A percentile compares a stretch with the other conserved stretches of the same genome.
Evolutionary conservation across 2,113 vertebrate genomes (phyloP).

Genomic region (Hippopotamus amphibius): DNA sequence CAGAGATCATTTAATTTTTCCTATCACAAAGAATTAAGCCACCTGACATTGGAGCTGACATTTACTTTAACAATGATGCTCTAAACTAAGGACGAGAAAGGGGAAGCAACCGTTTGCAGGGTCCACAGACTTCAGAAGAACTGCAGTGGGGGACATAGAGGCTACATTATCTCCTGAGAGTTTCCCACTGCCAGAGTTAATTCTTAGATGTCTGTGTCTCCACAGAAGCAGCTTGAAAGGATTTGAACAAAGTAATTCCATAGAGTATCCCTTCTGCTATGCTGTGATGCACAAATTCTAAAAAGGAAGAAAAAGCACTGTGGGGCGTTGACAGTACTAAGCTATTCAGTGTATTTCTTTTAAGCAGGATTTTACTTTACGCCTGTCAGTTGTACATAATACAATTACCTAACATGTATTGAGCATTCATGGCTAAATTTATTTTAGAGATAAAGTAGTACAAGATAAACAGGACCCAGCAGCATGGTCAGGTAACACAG

Average conservation of each 20-base stretch:
- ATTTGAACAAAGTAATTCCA: constrained; percentile 32
- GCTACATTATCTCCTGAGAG: constrained; percentile 1
- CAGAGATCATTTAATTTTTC: not conserved
- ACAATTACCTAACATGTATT: not conserved
- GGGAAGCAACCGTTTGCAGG: not conserved
- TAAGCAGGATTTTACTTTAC: not conserved
- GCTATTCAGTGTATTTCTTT: not conserved
- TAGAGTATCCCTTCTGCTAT: not conserved
- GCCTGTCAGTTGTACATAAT: not conserved
- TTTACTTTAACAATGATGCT: not conserved
- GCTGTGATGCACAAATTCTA: not conserved
- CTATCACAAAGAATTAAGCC: not conserved
- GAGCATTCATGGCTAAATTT: not conserved
- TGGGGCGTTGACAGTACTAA: not conserved
- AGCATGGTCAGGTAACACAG: not conserved
- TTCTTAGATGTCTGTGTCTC: not conserved
- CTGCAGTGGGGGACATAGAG: not conserved
- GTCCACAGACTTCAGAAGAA: not conserved
- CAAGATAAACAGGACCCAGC: not conserved
- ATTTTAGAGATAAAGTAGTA: not conserved
- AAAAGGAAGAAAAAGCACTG: constrained; percentile 19
- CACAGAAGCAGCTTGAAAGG: constrained; percentile 38
- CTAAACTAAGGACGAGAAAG: not conserved
- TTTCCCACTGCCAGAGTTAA: not conserved
- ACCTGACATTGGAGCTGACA: not conserved